Conservation (phyloP, 1,140 invertebrate genomes). For the Tetramorium alpestre region DNA sequence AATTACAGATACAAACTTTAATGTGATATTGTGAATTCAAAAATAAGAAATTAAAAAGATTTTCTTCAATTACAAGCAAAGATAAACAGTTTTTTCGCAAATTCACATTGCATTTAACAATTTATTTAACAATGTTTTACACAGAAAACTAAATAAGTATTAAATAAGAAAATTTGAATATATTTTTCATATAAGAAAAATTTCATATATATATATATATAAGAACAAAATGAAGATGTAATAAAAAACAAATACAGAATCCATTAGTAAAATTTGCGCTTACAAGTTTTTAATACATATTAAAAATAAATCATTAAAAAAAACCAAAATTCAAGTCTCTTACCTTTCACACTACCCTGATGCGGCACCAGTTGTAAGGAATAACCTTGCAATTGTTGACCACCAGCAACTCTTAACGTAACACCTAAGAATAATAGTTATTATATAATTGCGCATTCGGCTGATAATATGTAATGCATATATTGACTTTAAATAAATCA, state of each 20-base stretch:
- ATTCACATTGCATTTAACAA: background rate
- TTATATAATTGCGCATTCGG: background rate
- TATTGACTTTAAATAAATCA: background rate
- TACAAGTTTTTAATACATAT: background rate
- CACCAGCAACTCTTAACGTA: conserved; percentile 84
- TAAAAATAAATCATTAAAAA: background rate
- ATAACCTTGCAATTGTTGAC: conserved; percentile 85
- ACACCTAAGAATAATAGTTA: conserved; percentile 79
- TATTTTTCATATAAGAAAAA: background rate
- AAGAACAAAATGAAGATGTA: background rate
- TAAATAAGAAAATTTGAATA: background rate
- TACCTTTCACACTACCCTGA: conserved; percentile 87
- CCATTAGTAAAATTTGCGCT: background rate
- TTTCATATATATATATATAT: background rate
- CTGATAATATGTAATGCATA: background rate
- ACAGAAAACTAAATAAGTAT: background rate
- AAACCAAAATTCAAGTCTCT: background rate
- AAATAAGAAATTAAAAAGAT: background rate
- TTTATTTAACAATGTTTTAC: background rate
- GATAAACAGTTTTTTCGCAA: background rate
- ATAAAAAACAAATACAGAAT: background rate
- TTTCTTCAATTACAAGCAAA: background rate
- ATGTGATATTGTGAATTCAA: background rate
- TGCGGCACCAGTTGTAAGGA: conserved; percentile 88
- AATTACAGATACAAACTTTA: background rate